Conservation (phyloP, 2,888 invertebrate genomes). For the Tigriopus californicus region DNA sequence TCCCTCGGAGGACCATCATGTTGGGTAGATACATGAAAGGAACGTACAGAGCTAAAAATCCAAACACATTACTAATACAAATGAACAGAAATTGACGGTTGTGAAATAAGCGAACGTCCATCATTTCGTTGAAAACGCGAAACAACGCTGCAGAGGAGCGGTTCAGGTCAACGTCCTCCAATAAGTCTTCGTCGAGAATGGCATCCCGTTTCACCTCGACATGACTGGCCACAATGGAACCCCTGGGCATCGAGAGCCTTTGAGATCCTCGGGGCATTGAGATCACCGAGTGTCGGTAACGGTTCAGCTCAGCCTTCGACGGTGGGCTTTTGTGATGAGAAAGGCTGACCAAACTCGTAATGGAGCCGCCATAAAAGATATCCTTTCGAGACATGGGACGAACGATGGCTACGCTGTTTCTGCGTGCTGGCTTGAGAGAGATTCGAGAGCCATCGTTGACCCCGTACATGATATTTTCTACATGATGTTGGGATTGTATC, state of each 20-base stretch:
- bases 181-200: background rate
- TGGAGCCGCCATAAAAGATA: slow-evolving; percentile 65
- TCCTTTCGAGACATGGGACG: slow-evolving; percentile 20
- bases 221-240: slow-evolving; percentile 8
- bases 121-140: slow-evolving; percentile 53
- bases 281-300: slow-evolving; percentile 70
- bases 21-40: slow-evolving; percentile 88
- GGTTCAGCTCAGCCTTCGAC: background rate
- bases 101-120: slow-evolving; percentile 68
- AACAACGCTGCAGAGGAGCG: background rate
- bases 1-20: slow-evolving; percentile 43
- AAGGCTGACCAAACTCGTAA: slow-evolving; percentile 53
- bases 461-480: background rate
- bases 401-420: slow-evolving; percentile 3
- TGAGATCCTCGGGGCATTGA: slow-evolving; percentile 46
- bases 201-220: background rate
- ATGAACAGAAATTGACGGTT: slow-evolving; percentile 80
- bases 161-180: background rate
- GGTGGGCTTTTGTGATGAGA: background rate
- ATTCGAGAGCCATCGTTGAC: background rate
- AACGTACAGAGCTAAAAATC: slow-evolving; percentile 91
- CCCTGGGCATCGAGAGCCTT: slow-evolving; percentile 1
- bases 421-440: no score
- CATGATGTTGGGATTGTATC: background rate
- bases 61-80: slow-evolving; percentile 81